A percentile compares a stretch with the other conserved stretches of the same genome.
phyloP scores from a whole-genome alignment of 2,888 invertebrate species.

The Brachypalpus laphriformis region DNA sequence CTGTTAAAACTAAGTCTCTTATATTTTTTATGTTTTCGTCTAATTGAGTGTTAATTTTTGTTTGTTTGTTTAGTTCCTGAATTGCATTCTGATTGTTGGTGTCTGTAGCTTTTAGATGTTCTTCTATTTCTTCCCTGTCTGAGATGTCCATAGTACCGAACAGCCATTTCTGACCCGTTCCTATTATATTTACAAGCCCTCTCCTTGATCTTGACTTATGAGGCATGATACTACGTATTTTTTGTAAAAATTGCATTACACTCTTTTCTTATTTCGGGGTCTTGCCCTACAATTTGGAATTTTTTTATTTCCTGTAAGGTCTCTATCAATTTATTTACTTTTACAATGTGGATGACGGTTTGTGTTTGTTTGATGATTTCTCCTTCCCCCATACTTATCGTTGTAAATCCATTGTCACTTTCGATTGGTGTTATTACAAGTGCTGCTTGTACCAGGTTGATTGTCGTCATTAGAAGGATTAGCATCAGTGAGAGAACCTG shows the following conservation, averaged over 20 bases:
- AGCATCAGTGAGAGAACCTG: slow-evolving; percentile 26
- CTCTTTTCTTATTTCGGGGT: slow-evolving; percentile 13
- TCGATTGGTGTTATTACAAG: slow-evolving; percentile 20
- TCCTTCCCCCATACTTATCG: too few relatives aligned
- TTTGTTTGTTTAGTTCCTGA: slow-evolving; percentile 23
- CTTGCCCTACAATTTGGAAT: slow-evolving; percentile 17
- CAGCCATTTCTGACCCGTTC: slow-evolving; percentile 22
- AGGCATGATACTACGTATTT: slow-evolving; percentile 27
- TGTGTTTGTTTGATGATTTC: too few relatives aligned
- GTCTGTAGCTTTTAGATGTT: too few relatives aligned
- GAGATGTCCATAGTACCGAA: slow-evolving; percentile 9
- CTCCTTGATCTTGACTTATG: slow-evolving; percentile 4
- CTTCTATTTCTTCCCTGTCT: slow-evolving; percentile 7
- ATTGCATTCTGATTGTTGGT: slow-evolving; percentile 19
- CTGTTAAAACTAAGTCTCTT: slow-evolving; percentile 20
- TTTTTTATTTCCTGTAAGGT: too few relatives aligned
- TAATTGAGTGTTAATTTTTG: slow-evolving; percentile 16
- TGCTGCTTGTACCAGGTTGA: slow-evolving; percentile 22
- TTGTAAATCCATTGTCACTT: not conserved
- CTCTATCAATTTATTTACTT: slow-evolving; percentile 1
- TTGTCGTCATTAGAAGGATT: slow-evolving; percentile 11
- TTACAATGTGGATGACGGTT: slow-evolving; percentile 19
- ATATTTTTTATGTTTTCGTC: too few relatives aligned
- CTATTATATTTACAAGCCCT: slow-evolving; percentile 20
- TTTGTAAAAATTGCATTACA: not conserved